Conservation (phyloP, 2,797 vertebrate species). For the Tachyglossus aculeatus region DNA sequence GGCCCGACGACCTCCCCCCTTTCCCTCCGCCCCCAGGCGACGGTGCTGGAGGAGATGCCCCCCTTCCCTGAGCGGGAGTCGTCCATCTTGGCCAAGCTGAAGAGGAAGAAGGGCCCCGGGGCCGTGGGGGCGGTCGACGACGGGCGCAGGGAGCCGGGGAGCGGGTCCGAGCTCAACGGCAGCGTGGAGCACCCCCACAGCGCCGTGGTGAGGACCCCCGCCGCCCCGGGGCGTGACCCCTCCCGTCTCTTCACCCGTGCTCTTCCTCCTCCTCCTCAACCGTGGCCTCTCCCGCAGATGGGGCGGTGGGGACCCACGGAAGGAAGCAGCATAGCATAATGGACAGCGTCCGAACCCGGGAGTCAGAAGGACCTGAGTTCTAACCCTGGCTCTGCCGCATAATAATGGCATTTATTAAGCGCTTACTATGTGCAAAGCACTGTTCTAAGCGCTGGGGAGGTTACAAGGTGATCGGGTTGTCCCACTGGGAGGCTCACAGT, state of each 20-base stretch:
- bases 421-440: too few species aligned
- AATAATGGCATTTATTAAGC: too few species aligned
- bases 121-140: constrained; percentile 77
- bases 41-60: constrained; percentile 79
- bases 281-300: too few species aligned
- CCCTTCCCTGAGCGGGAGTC: constrained; percentile 74
- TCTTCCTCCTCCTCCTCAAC: accelerated
- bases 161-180: constrained; percentile 83
- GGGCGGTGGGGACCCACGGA: too few species aligned
- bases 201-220: constrained; percentile 82
- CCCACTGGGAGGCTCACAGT: too few species aligned
- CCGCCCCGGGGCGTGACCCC: accelerated
- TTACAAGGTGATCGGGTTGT: too few species aligned
- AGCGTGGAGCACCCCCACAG: constrained; percentile 83
- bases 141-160: constrained; percentile 73
- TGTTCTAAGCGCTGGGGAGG: too few species aligned
- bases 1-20: background rate
- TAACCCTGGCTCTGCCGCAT: too few species aligned
- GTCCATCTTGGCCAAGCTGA: constrained; percentile 74
- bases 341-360: too few species aligned
- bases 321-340: too few species aligned
- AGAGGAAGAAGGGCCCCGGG: constrained; percentile 75
- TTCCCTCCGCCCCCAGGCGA: constrained; percentile 66
- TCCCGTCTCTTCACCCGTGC: accelerated
- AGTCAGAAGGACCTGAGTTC: too few species aligned